Conservation (phyloP, 2,113 vertebrate species). For the Polypterus senegalus region DNA sequence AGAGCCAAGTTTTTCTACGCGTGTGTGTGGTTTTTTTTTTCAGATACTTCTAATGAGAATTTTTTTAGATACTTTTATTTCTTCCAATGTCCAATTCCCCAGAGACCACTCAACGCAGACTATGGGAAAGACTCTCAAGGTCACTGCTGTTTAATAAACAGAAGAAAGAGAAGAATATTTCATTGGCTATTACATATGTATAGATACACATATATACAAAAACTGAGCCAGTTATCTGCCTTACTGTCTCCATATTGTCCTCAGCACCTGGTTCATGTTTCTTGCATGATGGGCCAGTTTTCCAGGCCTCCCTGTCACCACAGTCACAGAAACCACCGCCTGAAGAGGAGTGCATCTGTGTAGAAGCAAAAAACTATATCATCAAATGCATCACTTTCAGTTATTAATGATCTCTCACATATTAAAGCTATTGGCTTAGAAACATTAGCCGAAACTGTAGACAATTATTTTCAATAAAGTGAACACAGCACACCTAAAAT, state of each 20-base stretch:
- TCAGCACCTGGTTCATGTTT: slow-evolving; percentile 69
- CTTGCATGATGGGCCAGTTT: slow-evolving; percentile 78
- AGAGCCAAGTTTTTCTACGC: not conserved
- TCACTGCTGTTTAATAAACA: slow-evolving; percentile 1
- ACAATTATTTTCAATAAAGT: too few species aligned
- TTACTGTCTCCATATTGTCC: slow-evolving; percentile 69
- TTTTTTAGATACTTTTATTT: slow-evolving; percentile 8
- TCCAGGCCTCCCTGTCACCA: slow-evolving; percentile 93
- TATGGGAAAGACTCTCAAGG: not conserved
- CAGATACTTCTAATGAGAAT: slow-evolving; percentile 9
- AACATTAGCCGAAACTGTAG: too few species aligned
- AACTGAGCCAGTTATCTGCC: slow-evolving; percentile 7
- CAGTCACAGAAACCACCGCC: slow-evolving; percentile 97
- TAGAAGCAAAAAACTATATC: not conserved
- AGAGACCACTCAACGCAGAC: slow-evolving; percentile 12
- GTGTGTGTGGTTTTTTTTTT: not conserved
- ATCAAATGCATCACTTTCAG: too few species aligned
- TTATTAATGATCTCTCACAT: too few species aligned
- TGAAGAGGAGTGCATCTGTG: slow-evolving; percentile 86
- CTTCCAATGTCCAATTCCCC: slow-evolving; percentile 24
- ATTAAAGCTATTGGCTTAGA: too few species aligned
- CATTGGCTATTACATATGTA: slow-evolving; percentile 31
- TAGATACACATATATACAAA: slow-evolving; percentile 1
- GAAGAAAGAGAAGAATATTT: slow-evolving; percentile 13
- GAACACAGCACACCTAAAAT: too few species aligned